Percentiles rank a stretch among this genome's conserved stretches.
Conservation (phyloP, 2,888 invertebrate species). For the Apoderus coryli region DNA sequence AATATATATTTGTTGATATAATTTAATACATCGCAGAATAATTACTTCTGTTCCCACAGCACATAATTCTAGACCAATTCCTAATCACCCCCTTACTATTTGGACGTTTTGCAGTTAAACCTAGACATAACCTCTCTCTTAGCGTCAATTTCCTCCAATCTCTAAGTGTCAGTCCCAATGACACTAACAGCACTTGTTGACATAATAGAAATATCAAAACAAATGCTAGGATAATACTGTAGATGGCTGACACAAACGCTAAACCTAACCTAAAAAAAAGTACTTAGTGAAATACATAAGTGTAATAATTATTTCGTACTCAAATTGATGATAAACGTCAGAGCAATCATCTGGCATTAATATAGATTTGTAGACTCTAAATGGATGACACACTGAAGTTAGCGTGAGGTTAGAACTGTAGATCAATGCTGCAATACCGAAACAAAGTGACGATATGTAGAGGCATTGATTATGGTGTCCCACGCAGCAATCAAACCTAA, state of each 20-base stretch:
- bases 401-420: conserved; percentile 69
- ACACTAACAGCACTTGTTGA: conserved; percentile 31
- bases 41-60: too few species aligned
- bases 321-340: conserved; percentile 65
- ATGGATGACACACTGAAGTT: conserved; percentile 78
- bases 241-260: conserved; percentile 26
- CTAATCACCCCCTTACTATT: conserved; percentile 23
- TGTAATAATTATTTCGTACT: conserved; percentile 38
- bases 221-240: conserved; percentile 23
- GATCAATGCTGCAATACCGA: conserved; percentile 48
- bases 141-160: conserved; percentile 33
- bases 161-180: conserved; percentile 35
- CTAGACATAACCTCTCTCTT: conserved; percentile 22
- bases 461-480: conserved; percentile 63
- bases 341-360: conserved; percentile 73
- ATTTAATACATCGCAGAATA: too few species aligned
- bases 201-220: conserved; percentile 21
- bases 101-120: conserved; percentile 21
- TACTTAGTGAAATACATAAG: background rate
- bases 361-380: conserved; percentile 47
- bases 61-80: conserved; percentile 25
- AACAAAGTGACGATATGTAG: conserved; percentile 53
- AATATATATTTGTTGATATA: too few species aligned
- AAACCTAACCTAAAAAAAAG: conserved; percentile 24
- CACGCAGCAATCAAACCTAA: conserved; percentile 72